These are phyloP conservation scores for Lithosia quadra DNA, from an alignment of 2,888 invertebrate genomes.

Conservation along the genomic window DNA sequence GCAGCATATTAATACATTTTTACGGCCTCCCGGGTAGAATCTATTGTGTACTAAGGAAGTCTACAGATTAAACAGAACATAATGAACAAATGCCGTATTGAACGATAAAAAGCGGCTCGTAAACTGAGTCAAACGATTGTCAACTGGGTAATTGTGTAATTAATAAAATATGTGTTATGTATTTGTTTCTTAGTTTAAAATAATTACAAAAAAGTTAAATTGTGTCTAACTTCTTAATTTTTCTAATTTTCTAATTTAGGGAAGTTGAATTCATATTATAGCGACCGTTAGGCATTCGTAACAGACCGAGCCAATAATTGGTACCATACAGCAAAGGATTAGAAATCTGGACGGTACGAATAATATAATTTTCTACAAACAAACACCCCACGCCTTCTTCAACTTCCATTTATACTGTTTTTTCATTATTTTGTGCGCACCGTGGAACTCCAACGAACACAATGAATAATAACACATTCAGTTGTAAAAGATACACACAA, in stretches of 20 bases:
- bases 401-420: background rate
- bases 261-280: too few relatives aligned
- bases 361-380: too few relatives aligned
- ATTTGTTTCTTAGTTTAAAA: background rate
- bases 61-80: conserved; percentile 34
- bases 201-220: too few relatives aligned
- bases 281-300: too few relatives aligned
- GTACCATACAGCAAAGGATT: too few relatives aligned
- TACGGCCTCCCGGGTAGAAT: conserved; percentile 37
- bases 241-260: too few relatives aligned
- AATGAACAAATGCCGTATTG: conserved; percentile 34
- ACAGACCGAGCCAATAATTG: too few relatives aligned
- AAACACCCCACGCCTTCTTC: background rate
- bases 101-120: conserved; percentile 20
- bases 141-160: background rate
- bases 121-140: background rate
- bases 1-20: conserved; percentile 48
- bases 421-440: background rate
- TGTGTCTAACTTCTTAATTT: too few relatives aligned
- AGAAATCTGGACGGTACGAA: too few relatives aligned
- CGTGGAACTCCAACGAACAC: background rate
- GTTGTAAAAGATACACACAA: background rate
- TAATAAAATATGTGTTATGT: background rate
- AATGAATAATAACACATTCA: background rate
- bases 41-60: conserved; percentile 42